phyloP scores from a whole-genome alignment of 35 echinoderm and acorn worm genomes.

The Chiridota heheva region DNA sequence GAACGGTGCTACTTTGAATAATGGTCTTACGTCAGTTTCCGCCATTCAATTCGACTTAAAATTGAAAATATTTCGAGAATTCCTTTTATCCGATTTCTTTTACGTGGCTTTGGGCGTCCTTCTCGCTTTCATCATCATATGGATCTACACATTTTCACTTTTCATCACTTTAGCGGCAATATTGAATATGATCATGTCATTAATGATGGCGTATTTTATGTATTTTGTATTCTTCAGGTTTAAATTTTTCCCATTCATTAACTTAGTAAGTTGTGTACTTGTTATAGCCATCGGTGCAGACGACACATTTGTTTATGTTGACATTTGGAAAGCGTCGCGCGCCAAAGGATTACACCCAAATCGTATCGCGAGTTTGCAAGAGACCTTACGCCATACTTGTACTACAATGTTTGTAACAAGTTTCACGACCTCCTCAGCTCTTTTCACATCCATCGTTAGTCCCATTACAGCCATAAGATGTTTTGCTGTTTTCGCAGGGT shows the following conservation, averaged over 20 bases:
- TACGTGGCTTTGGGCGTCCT: conserved; percentile 56
- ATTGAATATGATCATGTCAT: conserved; percentile 67
- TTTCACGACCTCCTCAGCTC: conserved; percentile 74
- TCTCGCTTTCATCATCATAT: conserved; percentile 68
- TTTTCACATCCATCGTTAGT: conserved; percentile 61
- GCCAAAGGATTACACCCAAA: no score
- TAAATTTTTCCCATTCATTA: conserved; percentile 79
- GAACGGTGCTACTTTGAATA: not conserved
- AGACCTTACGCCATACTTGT: conserved; percentile 64
- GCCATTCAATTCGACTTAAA: conserved; percentile 51
- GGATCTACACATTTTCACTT: conserved; percentile 79
- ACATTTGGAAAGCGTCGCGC: conserved; percentile 74
- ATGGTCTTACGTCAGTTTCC: conserved; percentile 1
- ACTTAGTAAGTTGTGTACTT: conserved; percentile 54
- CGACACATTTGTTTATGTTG: conserved; percentile 91
- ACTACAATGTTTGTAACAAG: conserved; percentile 93
- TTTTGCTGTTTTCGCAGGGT: conserved; percentile 81
- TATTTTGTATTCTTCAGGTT: conserved; percentile 66
- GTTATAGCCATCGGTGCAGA: conserved; percentile 91
- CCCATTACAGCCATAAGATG: conserved; percentile 64
- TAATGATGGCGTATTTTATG: conserved; percentile 79
- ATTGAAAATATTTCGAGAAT: conserved; percentile 35
- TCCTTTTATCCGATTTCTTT: conserved; percentile 44
- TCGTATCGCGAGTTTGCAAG: conserved; percentile 38
- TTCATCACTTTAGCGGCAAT: conserved; percentile 63